phyloP scores from a whole-genome alignment of 2,888 invertebrate species.

The Phragmatobia fuliginosa region DNA sequence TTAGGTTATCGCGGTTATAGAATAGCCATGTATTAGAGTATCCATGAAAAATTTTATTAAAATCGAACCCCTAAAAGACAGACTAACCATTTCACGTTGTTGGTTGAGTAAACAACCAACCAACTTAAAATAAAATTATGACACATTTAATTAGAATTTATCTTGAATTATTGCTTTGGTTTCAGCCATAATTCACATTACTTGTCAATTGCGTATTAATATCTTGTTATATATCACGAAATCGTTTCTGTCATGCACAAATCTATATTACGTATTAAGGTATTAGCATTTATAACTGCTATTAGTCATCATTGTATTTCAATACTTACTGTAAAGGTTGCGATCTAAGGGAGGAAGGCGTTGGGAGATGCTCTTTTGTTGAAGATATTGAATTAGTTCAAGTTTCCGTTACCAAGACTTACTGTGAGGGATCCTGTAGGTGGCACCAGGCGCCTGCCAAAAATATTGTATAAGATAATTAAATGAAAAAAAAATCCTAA shows the following conservation, averaged over 20 bases:
- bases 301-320: conserved; percentile 37
- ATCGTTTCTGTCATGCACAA: conserved; percentile 40
- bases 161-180: conserved; percentile 19
- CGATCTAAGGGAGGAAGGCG: neutral
- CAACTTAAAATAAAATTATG: conserved; percentile 16
- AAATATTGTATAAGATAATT: too few species aligned
- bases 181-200: conserved; percentile 27
- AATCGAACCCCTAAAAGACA: too few species aligned
- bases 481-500: too few species aligned
- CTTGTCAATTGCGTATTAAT: conserved; percentile 33
- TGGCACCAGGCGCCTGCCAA: too few species aligned
- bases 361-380: neutral
- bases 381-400: neutral
- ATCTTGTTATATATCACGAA: conserved; percentile 39
- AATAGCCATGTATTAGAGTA: too few species aligned
- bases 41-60: too few species aligned
- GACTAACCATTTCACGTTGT: too few species aligned
- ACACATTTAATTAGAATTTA: conserved; percentile 37
- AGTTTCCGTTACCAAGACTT: too few species aligned
- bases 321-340: neutral
- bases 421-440: too few species aligned
- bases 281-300: conserved; percentile 15
- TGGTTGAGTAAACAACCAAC: neutral
- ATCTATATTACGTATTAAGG: conserved; percentile 21
- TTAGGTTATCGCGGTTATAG: too few species aligned